Evolutionary conservation across 30 jellyfish, hydroid and myxozoan species (phyloP), one percentile per base, ranked within the genome.

Genomic region (Calvadosia cruxmelitensis): DNA sequence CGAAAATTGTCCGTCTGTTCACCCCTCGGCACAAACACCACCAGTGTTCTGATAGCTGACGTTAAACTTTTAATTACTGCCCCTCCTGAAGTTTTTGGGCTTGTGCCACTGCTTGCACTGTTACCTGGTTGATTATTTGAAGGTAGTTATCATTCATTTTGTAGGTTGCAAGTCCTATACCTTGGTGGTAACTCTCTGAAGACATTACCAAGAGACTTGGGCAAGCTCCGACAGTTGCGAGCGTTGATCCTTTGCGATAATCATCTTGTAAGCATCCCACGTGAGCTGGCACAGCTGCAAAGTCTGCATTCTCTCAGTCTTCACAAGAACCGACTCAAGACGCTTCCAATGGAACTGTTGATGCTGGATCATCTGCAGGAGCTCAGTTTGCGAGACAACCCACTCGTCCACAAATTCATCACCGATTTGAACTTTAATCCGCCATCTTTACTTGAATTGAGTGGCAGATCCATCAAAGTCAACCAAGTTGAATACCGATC

Each of bases 371-470:
- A 81, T 31, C 69, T 91, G 30, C 95, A 78, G 67, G 99, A 91
- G 71, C 79, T 91, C 65, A 91, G 95, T 35, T 49, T 91, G 42
- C 63, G 99, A 69, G 99, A 91, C 64, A 91, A 91, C 78, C 99
- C 99, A 1, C 70, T 91, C 33, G 99, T 91, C 26, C 66, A 91
- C 65, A 91, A 93, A 51, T 91, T 91, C 73, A 92, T 91, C 10
- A 67, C 76, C 35, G 91, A 82, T 42, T 81, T 81, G 33, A 94
- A 91, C 34, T 91, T 91, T 74, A 91, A 81, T 64, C 95, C 99
- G 1, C 99, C 99, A 1, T 81, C 99, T 2, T 75, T 91, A 24
- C 74, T 78, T 70, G 99, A 91, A 79, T 78, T 91, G 26, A 65
- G 94, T 91, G 99, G 99, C 26, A 34, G 99, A 61, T 72, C 84